These are phyloP conservation scores for Morpho achilles DNA, from an alignment of 2,888 invertebrate species.

Conservation along the genomic window DNA sequence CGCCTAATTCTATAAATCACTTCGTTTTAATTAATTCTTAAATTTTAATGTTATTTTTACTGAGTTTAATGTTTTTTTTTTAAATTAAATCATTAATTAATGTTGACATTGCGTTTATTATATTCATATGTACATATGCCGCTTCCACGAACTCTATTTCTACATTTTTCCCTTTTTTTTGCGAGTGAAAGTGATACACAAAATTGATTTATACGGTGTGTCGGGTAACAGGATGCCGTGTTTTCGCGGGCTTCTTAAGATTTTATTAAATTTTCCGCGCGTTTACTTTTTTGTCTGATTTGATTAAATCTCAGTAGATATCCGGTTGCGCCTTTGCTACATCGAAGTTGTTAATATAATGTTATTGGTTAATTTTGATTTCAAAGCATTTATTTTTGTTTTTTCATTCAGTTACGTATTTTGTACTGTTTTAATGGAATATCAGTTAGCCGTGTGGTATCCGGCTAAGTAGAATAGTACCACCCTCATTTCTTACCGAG, in stretches of 20 bases:
- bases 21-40: no score
- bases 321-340: slow-evolving; percentile 8
- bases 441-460: no score
- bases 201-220: slow-evolving; percentile 27
- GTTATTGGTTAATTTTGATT: no score
- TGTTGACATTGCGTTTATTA: no score
- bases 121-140: slow-evolving; percentile 7
- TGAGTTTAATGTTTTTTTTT: no score
- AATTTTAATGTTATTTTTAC: no score
- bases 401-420: not conserved
- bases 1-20: no score
- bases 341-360: not conserved
- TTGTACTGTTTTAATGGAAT: not conserved
- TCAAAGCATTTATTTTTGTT: not conserved
- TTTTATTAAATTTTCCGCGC: slow-evolving; percentile 36
- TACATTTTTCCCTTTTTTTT: slow-evolving; percentile 35
- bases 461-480: no score
- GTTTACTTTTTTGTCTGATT: slow-evolving; percentile 24
- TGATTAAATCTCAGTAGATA: slow-evolving; percentile 27
- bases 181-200: slow-evolving; percentile 55
- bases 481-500: no score
- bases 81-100: no score
- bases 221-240: slow-evolving; percentile 28
- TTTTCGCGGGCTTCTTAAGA: slow-evolving; percentile 31
- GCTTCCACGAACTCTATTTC: slow-evolving; percentile 22